phyloP scores from a whole-genome alignment of 2,888 invertebrate genomes.

The Carpatolechia fugitivella region DNA sequence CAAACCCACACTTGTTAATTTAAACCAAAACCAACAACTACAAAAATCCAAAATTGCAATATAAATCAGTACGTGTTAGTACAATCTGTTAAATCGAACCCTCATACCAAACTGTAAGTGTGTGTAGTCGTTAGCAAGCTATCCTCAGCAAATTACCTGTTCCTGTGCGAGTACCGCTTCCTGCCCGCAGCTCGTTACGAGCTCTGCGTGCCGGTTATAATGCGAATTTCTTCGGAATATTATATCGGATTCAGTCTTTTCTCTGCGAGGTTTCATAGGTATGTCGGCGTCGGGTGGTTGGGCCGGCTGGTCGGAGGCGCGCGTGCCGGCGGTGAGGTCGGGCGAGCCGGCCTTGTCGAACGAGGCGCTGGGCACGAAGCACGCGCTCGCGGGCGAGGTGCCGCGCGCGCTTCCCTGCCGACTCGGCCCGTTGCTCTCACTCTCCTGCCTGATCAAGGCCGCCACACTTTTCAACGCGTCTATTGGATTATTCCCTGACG shows the following conservation, averaged over 20 bases:
- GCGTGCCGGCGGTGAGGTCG: conserved; percentile 58
- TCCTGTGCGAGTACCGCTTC: conserved; percentile 78
- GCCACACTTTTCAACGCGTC: conserved; percentile 70
- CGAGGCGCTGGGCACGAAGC: conserved; percentile 53
- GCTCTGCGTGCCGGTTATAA: conserved; percentile 66
- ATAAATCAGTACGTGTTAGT: conserved; percentile 48
- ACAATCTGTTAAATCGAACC: conserved; percentile 58
- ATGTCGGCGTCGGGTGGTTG: conserved; percentile 53
- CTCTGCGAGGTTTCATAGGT: conserved; percentile 84
- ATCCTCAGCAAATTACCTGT: conserved; percentile 75
- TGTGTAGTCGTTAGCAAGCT: conserved; percentile 62
- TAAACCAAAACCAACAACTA: conserved; percentile 49
- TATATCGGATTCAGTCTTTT: conserved; percentile 94
- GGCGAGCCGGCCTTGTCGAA: conserved; percentile 62
- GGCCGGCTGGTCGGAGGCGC: conserved; percentile 39
- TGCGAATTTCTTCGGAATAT: conserved; percentile 82
- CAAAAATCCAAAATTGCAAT: conserved; percentile 44
- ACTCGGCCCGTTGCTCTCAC: conserved; percentile 52
- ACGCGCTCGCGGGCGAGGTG: conserved; percentile 68
- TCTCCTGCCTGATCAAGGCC: conserved; percentile 64
- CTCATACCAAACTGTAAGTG: conserved; percentile 69
- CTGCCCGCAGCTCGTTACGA: conserved; percentile 68
- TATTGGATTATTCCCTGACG: conserved; percentile 54
- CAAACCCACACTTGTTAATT: conserved; percentile 47
- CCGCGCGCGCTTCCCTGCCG: conserved; percentile 67